Evolutionary conservation across 37 sponge, comb jelly and placozoan species (phyloP), one percentile per base, ranked within the genome.

Genomic region (Geodia barretti): DNA sequence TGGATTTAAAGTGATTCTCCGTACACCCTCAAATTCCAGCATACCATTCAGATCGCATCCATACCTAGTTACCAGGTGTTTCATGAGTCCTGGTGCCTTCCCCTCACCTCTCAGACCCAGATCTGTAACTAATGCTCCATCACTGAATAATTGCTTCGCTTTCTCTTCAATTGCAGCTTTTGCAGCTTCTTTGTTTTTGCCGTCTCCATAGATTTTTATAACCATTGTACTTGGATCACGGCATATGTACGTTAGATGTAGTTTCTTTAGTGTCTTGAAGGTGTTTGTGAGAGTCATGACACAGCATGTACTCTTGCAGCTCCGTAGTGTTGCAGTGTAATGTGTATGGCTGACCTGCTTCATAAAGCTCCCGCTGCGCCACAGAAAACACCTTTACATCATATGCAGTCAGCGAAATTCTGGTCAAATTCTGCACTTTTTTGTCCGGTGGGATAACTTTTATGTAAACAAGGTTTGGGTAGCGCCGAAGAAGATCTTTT

Each of bases 31-130:
- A 30, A 38, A 19, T 34, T 62, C 33, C 24, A 43, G 4, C 36
- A 90, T 34, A 1, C 9, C n/a, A 23, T 29, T 25, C 39, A 81
- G 60, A 33, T 84, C 82, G 41, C 30, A 9, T 43, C 86, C 90
- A 84, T 75, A 91, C 66, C 38, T 77, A 7, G 78, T 28, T 8
- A 91, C 70, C 11, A 91, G 30, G 34, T 64, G 39, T 70, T 91
- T 91, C 87, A 91, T 86, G 11, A 86, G 26, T 2, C 91, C 86
- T 35, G 91, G 91, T 29, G 89, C 83, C 17, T 47, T 75, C 9
- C 62, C 62, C 38, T 30, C 37, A 0, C 29, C 62, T 41, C 80
- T 84, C 66, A 92, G 64, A 0, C 73, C 3, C 60, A 87, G 42
- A 0, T 73, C 79, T 24, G 25, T 1, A 2, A 38, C 23, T 34